Conservation (phyloP, 2,797 vertebrate species). For the Varecia variegata region DNA sequence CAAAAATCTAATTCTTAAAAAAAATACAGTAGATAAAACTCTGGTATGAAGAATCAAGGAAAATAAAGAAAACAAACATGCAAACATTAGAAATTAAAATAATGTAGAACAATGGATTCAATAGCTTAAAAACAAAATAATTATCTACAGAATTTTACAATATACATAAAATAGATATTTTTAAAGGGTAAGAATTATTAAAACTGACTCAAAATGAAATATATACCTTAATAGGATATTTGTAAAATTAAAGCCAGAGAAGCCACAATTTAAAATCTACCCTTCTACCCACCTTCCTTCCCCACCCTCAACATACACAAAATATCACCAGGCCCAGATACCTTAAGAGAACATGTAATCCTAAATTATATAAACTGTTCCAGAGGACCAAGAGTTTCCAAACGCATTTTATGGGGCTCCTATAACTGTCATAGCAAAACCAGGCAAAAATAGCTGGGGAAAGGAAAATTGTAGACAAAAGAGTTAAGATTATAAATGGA, state of each 20-base stretch:
- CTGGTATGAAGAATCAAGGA: background rate
- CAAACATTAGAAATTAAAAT: background rate
- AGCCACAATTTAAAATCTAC: background rate
- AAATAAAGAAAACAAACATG: background rate
- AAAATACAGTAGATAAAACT: background rate
- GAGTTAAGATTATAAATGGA: background rate
- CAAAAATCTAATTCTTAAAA: background rate
- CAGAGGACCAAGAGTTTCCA: background rate
- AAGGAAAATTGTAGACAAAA: background rate
- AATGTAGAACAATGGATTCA: background rate
- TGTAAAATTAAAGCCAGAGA: background rate
- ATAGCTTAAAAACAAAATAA: background rate
- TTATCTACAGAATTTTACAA: background rate
- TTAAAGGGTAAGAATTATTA: background rate
- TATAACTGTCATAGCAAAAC: background rate
- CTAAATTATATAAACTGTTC: background rate
- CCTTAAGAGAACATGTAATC: background rate
- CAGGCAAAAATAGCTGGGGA: background rate
- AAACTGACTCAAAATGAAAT: background rate
- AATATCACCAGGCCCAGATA: background rate
- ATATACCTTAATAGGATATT: background rate
- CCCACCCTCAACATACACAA: background rate
- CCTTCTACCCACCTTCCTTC: background rate
- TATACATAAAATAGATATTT: background rate
- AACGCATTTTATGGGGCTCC: background rate